Evolutionary conservation across 2,113 vertebrate genomes (phyloP).

Genomic region (Periophthalmus modestus): DNA sequence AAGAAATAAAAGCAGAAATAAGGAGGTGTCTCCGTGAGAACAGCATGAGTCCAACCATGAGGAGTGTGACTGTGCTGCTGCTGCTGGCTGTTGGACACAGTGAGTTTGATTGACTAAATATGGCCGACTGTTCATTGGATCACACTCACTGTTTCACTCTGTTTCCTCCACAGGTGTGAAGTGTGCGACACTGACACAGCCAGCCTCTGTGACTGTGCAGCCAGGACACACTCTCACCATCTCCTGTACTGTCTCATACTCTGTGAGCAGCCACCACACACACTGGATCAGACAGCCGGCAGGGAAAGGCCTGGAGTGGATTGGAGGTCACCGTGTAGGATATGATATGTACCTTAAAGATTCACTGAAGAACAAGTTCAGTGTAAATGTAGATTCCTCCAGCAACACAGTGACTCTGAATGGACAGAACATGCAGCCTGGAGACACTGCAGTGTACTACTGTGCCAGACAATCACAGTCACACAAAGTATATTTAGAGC

Average conservation of each 20-base stretch:
- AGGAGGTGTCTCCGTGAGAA: background rate
- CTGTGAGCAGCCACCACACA: background rate
- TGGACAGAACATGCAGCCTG: slow-evolving; percentile 39
- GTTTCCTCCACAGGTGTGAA: no score
- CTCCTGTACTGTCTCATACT: background rate
- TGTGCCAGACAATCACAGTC: slow-evolving; percentile 30
- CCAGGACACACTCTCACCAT: no score
- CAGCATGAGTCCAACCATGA: background rate
- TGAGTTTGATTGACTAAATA: background rate
- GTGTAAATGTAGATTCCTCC: background rate
- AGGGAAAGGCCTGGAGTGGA: slow-evolving; percentile 49
- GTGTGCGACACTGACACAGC: no score
- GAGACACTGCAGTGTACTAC: slow-evolving; percentile 42
- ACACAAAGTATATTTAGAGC: background rate
- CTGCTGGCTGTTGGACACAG: slow-evolving; percentile 3
- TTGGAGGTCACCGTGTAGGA: background rate
- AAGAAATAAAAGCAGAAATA: background rate
- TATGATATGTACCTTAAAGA: slow-evolving; percentile 15
- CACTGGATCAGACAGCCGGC: slow-evolving; percentile 38
- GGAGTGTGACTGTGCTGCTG: slow-evolving; percentile 6
- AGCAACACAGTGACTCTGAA: background rate
- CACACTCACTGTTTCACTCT: background rate
- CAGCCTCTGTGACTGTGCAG: no score
- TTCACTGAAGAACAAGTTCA: background rate
- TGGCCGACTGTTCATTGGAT: background rate